These are phyloP conservation scores for Lissonota sp. DNA, from an alignment of 2,888 invertebrate species.

Conservation along the genomic window DNA sequence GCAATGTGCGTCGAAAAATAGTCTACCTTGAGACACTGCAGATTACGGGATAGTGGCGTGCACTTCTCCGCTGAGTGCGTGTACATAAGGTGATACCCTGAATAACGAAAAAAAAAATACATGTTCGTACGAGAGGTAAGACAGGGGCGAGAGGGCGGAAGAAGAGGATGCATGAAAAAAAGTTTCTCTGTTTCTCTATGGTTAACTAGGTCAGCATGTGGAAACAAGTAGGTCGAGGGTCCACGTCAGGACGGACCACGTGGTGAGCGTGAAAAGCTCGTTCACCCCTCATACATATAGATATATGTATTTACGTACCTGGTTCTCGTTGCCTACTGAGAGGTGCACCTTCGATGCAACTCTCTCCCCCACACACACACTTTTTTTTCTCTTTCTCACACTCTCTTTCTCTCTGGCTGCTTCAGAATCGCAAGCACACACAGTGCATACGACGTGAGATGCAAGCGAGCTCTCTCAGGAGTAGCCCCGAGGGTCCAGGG, in stretches of 20 bases:
- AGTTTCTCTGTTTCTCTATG: conserved; percentile 21
- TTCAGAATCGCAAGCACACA: conserved; percentile 4
- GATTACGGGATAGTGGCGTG: conserved; percentile 5
- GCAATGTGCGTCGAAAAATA: conserved; percentile 28
- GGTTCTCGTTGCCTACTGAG: conserved; percentile 8
- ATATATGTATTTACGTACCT: background rate
- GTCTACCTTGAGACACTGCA: conserved; percentile 20
- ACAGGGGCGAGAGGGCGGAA: background rate
- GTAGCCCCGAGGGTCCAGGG: conserved; percentile 8
- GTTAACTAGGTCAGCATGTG: conserved; percentile 4
- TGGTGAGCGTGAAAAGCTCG: conserved; percentile 39
- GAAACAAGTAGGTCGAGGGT: conserved; percentile 51
- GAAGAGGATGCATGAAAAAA: background rate
- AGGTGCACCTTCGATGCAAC: conserved; percentile 34
- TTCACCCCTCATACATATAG: conserved; percentile 4
- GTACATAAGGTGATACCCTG: background rate
- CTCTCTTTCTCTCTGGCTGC: background rate
- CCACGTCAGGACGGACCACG: conserved; percentile 32
- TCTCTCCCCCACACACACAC: background rate
- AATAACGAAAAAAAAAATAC: background rate
- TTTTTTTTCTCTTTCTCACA: too few relatives aligned
- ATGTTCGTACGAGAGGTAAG: too few relatives aligned
- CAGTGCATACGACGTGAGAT: conserved; percentile 48
- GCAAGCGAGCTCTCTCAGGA: conserved; percentile 30
- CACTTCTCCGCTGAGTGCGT: conserved; percentile 5